phyloP scores from a whole-genome alignment of 2,113 vertebrate species.

The Clarias magur region DNA sequence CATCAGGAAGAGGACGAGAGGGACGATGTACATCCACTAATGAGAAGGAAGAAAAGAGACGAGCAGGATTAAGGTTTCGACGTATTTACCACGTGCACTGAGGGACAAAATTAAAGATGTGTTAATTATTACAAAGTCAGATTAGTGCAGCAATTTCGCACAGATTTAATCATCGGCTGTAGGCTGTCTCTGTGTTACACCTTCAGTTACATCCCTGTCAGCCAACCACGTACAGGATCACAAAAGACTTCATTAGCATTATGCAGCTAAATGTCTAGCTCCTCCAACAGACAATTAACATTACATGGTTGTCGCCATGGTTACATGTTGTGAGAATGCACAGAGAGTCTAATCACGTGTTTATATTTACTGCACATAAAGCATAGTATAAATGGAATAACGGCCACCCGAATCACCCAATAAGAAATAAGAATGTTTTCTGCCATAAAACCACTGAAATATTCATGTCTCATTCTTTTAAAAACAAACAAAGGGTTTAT shows the following conservation, averaged over 20 bases:
- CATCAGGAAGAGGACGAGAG: slow-evolving; percentile 91
- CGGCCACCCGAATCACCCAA: not conserved
- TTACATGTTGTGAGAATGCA: not conserved
- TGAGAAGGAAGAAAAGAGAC: not conserved
- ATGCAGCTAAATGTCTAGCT: not conserved
- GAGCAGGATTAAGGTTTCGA: not conserved
- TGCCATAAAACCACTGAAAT: not conserved
- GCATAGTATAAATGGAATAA: not conserved
- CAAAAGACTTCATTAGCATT: not conserved
- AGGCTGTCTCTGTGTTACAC: not conserved
- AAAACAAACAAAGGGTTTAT: not conserved
- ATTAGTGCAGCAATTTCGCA: slow-evolving; percentile 16
- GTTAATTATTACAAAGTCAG: not conserved
- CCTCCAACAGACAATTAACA: not conserved
- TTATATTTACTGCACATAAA: not conserved
- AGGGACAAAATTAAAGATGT: too few species aligned
- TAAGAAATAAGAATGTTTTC: not conserved
- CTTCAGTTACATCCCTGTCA: slow-evolving; percentile 40
- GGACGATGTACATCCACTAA: slow-evolving; percentile 96
- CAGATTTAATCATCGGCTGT: not conserved
- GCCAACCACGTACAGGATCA: not conserved
- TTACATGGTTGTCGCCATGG: not conserved
- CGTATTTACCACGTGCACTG: not conserved
- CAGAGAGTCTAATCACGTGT: not conserved
- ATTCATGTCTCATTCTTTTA: not conserved